Evolutionary conservation across 2,113 vertebrate species (phyloP).

Genomic region (Amia ocellicauda): DNA sequence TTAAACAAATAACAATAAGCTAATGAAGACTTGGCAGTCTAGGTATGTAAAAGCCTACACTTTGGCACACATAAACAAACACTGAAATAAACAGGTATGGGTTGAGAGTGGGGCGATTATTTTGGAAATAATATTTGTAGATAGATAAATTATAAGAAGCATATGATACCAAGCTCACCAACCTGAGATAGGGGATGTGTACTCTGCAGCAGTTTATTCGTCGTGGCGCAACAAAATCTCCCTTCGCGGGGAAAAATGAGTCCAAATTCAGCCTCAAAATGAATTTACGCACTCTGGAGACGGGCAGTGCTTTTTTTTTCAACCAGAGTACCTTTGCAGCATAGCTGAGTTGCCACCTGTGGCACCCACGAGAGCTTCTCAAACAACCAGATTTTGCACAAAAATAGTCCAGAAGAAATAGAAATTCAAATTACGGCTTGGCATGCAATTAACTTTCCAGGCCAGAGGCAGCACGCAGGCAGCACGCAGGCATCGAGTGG

Average conservation of each 20-base stretch:
- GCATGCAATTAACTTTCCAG: not conserved
- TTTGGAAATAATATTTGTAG: constrained; percentile 10
- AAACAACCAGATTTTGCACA: not conserved
- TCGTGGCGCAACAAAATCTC: constrained; percentile 38
- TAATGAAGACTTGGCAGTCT: constrained; percentile 6
- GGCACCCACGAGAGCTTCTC: not conserved
- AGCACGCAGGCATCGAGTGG: not conserved
- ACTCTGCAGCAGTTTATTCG: constrained; percentile 38
- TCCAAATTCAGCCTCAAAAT: constrained; percentile 28
- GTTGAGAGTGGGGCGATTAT: not conserved
- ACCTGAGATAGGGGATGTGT: constrained; percentile 40
- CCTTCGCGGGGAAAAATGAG: constrained; percentile 39
- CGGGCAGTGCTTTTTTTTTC: not conserved
- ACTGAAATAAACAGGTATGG: not conserved
- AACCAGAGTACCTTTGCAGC: not conserved
- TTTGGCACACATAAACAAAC: constrained; percentile 28
- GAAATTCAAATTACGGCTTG: constrained; percentile 3
- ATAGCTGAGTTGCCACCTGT: not conserved
- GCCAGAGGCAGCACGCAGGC: not conserved
- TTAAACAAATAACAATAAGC: not conserved
- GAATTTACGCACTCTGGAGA: not conserved
- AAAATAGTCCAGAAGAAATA: not conserved
- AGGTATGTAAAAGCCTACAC: constrained; percentile 32
- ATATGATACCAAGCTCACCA: constrained; percentile 40
- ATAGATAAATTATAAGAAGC: constrained; percentile 19